A percentile compares a stretch with the other conserved stretches of the same genome.
Conservation (phyloP, 2,888 invertebrate species). For the Drosophila suboccidentalis region DNA sequence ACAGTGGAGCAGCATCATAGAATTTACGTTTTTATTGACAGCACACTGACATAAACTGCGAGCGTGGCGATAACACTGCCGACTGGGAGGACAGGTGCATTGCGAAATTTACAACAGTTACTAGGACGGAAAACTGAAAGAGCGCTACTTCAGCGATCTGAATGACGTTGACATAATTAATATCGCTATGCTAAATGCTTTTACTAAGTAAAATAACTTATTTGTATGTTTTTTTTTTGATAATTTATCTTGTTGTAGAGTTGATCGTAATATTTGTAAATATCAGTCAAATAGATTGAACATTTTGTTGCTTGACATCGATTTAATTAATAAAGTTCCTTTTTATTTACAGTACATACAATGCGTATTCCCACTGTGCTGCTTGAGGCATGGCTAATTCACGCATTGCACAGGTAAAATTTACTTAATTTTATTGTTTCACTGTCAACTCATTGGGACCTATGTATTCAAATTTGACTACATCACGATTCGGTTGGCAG, state of each 20-base stretch:
- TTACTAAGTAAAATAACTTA: not conserved
- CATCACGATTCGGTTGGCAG: slow-evolving; percentile 53
- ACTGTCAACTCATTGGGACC: slow-evolving; percentile 45
- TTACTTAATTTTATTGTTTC: slow-evolving; percentile 33
- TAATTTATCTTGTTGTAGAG: no score
- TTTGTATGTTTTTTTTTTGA: not conserved
- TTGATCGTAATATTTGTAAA: not conserved
- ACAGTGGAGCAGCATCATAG: slow-evolving; percentile 51
- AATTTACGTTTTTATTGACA: slow-evolving; percentile 47
- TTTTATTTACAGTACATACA: not conserved
- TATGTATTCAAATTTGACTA: slow-evolving; percentile 56
- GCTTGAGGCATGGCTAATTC: slow-evolving; percentile 20
- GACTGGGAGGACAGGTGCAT: slow-evolving; percentile 57
- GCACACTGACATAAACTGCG: slow-evolving; percentile 32
- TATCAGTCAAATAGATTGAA: no score
- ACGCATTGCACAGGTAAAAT: slow-evolving; percentile 53
- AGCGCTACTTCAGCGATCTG: slow-evolving; percentile 4
- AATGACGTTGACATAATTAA: slow-evolving; percentile 22
- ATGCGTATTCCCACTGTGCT: slow-evolving; percentile 3
- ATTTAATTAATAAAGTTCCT: no score
- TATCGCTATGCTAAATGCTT: not conserved
- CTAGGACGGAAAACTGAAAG: slow-evolving; percentile 14
- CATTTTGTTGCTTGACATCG: no score
- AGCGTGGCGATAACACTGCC: slow-evolving; percentile 55
- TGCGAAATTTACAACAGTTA: slow-evolving; percentile 37